Evolutionary conservation across 2,888 invertebrate genomes (phyloP), one percentile per base, ranked within the genome.

Genomic region (Antheraea yamamai): DNA sequence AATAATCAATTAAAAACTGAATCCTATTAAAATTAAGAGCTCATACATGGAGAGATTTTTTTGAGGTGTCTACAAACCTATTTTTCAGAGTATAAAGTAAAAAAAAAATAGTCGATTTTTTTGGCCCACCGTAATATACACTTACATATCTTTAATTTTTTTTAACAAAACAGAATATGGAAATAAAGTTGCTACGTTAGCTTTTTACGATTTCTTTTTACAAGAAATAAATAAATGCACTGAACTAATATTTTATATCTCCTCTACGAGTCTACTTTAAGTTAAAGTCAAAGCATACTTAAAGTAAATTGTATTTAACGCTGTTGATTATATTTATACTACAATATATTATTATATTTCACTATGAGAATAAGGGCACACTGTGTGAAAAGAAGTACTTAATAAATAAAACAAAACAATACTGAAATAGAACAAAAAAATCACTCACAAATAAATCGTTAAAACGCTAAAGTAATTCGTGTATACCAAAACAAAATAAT

Each of bases 291-390:
- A 93, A 93, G 92, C 93, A 91, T 92, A 93, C 88, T 91, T 88
- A 94, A 92, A 91, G 87, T 89, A 92, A 90, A 92, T 91, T 85
- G 84, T 88, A 86, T 88, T 89, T 89, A 90, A 90, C 89, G 91
- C 91, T 90, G 89, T 88, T 90, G 89, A 39, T 70, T 90, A 87
- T 88, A 86, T 84, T 92, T 93, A 93, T 92, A 84, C 82, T 84
- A 85, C 71, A 72, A 23, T 85, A 89, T 89, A 89, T 89, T 66
- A 66, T 84, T 90, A 89, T 85, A 85, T 84, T 86, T 90, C 87
- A 87, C 91, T 90, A 92, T 90, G 89, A 88, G 85, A 89, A 89
- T 88, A 93, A 91, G 90, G 91, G 92, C 93, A 94, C 93, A 94
- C 92, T 93, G 94, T 94, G 94, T 92, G 85, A 84, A 82, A 82